Evolutionary conservation across 2,797 vertebrate species (phyloP).

Genomic region (Manis javanica): DNA sequence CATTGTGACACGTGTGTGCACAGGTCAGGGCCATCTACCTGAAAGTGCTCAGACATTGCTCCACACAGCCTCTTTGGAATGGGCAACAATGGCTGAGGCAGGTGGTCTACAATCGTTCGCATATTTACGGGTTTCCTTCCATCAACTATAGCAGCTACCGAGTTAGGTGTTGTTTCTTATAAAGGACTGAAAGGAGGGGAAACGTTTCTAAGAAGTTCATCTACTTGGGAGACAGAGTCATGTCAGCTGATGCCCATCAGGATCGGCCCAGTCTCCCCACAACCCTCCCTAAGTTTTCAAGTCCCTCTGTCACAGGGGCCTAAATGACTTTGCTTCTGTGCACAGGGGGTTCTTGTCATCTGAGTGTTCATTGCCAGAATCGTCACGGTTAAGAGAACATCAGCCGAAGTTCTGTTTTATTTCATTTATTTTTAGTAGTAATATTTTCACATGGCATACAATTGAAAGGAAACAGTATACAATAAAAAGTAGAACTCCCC

Average conservation of each 20-base stretch:
- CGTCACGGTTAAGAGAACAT: background rate
- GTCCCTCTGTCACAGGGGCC: background rate
- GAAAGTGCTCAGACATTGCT: background rate
- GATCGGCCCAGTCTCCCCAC: background rate
- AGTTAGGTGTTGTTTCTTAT: background rate
- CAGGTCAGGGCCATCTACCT: rapidly evolving
- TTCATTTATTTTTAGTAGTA: background rate
- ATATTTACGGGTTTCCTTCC: background rate
- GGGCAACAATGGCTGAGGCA: rapidly evolving
- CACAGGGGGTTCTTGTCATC: background rate
- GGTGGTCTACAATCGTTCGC: rapidly evolving
- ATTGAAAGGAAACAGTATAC: background rate
- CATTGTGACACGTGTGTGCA: background rate
- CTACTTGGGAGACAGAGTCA: background rate
- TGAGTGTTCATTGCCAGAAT: background rate
- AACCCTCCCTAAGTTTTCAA: background rate
- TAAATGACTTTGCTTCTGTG: background rate
- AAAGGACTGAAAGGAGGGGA: background rate
- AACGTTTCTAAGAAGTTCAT: background rate
- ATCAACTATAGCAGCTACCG: background rate
- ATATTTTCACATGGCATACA: background rate
- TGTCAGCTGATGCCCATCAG: background rate
- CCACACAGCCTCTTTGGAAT: rapidly evolving
- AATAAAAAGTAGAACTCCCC: background rate
- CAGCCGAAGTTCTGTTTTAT: background rate